Evolutionary conservation across 1,140 invertebrate genomes (phyloP), one percentile per base, ranked within the genome.

Genomic region (Oryzaephilus surinamensis): DNA sequence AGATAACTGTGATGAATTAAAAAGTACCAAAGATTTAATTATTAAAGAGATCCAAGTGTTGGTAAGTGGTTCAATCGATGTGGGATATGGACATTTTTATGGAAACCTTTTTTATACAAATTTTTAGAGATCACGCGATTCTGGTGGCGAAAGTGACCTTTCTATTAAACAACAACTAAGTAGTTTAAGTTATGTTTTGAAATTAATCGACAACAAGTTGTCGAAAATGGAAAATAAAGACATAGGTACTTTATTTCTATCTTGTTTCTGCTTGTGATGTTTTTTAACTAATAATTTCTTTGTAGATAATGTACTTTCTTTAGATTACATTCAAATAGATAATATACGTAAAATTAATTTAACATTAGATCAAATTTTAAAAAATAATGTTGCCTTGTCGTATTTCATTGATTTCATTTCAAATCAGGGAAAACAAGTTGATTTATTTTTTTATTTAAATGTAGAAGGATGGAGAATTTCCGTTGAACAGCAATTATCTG

Each of bases 131-230:
- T 89, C 86, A 3, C 74, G 77, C 57, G 88, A 92, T 62, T 79
- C 77, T 16, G 86, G 84, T 1, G 82, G 84, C 4, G 83, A 85
- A 46, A 83, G 85, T 64, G 85, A 90, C 58, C 60, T 82, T 17
- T 70, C 76, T 19, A 79, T 93, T 17, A 89, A 92, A 54, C 86
- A 90, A 48, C 88, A 92, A 59, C 59, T 95, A n/a, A 87, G 83
- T 26, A 92, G 86, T 58, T 66, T 95, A 23, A 67, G 79, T 33
- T 94, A 87, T 66, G 72, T 94, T 2, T 72, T 77, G 35, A 80
- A 81, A 54, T 71, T 88, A 28, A 73, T 87, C 38, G 79, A 86
- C 41, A 71, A 67, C 28, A 63, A 76, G 46, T 71, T 82, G 18
- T 66, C 71, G 24, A 69, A 76, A 35, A 69, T 83, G 52, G 70